Percentiles rank a stretch among this genome's conserved stretches.
Conservation (phyloP, 2,113 vertebrate genomes). For the Salvelinus alpinus region DNA sequence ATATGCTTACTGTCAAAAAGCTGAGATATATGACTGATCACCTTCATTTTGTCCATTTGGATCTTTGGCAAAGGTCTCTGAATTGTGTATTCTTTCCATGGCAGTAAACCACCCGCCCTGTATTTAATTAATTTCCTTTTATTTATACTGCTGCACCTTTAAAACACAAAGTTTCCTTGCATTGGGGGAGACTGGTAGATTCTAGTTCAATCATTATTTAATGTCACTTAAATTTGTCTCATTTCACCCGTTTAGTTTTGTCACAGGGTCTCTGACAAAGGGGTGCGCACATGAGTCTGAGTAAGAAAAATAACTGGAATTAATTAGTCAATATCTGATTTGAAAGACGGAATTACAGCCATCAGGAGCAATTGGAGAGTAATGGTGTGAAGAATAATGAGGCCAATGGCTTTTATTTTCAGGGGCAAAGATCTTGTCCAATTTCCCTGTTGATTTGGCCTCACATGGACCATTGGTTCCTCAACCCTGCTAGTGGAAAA, state of each 20-base stretch:
- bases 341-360: slow-evolving; percentile 66
- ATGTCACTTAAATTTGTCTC: slow-evolving; percentile 54
- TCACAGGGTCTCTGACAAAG: slow-evolving; percentile 33
- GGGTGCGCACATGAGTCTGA: background rate
- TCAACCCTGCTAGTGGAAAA: slow-evolving; percentile 38
- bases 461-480: slow-evolving; percentile 58
- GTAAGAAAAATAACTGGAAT: slow-evolving; percentile 49
- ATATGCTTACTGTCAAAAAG: slow-evolving; percentile 83
- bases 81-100: slow-evolving; percentile 86
- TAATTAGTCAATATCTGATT: slow-evolving; percentile 71
- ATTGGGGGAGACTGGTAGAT: slow-evolving; percentile 66
- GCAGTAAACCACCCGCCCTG: slow-evolving; percentile 81
- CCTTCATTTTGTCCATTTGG: slow-evolving; percentile 83
- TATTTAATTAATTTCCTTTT: slow-evolving; percentile 93
- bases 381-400: slow-evolving; percentile 63
- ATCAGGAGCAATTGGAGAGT: slow-evolving; percentile 68
- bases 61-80: slow-evolving; percentile 76
- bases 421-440: slow-evolving; percentile 55
- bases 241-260: slow-evolving; percentile 53
- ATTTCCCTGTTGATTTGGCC: slow-evolving; percentile 65
- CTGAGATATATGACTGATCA: slow-evolving; percentile 87
- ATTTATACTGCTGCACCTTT: slow-evolving; percentile 72
- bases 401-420: slow-evolving; percentile 61
- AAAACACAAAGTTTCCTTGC: slow-evolving; percentile 78
- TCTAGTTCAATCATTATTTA: slow-evolving; percentile 64